Base-by-base conservation (phyloP, 2,797 vertebrate species). In the Bradypodion pumilum region DNA sequence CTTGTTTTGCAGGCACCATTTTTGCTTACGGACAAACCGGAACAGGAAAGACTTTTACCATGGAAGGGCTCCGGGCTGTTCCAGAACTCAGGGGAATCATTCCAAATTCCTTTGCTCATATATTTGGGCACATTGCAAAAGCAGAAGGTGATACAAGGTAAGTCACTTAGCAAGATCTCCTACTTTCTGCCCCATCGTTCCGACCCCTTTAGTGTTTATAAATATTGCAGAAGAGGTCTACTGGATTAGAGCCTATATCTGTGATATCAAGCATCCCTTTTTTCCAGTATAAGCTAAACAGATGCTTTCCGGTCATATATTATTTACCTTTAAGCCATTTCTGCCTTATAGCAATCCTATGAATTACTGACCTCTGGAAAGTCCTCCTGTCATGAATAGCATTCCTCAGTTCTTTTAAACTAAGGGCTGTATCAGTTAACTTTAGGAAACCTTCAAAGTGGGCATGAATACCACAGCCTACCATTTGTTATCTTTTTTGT, bases 21-120 rank as follows among this genome's bases (percentile, higher is more conserved):
- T 99, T 99, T 96, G 99, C 99, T 40, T 99, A 99, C 85, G 99
- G 98, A 32, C 99, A 99, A 94, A 99, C 98, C 76, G 98, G 99
- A 90, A 99, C 98, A 69, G 99, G 98, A 75, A 99, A 99, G 95
- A 99, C 98, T 0, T 99, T 99, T 93, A 99, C 99, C 76, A 99
- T 99, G 98, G 99, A 99, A 95, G 99, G 98, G 2, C 97, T 99
- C 73, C 95, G 98, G 91, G 97, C 97, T 13, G 98, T 99, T 88
- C 99, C 99, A 78, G 99, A 99, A 86, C 98, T 99, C 74, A 94
- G 98, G 95, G 99, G 99, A 81, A 99, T 99, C 86, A 99, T 99
- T 88, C 98, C 98, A n/a, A 99, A 99, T 95, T 99, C 99, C 35
- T 99, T 99, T 94, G 99, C 99, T 86, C 98, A 99, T 89, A 95